Percentiles rank a stretch among this genome's conserved stretches.
These are phyloP conservation scores for Tricholaema leucomelas DNA, from an alignment of 2,113 vertebrate species.

Conservation along the genomic window DNA sequence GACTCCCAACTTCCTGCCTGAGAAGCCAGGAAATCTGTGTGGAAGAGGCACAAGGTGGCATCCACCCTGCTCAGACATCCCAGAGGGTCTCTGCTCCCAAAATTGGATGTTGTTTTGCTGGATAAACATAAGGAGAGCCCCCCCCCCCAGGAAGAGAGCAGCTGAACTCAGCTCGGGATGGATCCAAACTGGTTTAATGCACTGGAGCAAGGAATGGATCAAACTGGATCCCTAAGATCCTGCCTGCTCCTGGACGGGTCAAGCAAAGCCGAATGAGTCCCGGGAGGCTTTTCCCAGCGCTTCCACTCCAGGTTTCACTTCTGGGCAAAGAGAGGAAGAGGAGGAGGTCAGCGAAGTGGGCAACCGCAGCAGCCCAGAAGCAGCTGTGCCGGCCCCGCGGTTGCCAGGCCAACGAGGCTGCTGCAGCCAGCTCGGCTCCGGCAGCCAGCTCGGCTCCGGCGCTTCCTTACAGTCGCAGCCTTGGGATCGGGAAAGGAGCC, in stretches of 20 bases:
- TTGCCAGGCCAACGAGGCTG: background rate
- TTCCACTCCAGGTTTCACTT: background rate
- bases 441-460: background rate
- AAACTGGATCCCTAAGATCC: background rate
- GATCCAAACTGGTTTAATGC: background rate
- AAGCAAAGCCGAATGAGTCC: background rate
- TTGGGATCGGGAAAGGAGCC: background rate
- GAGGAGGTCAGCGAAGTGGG: background rate
- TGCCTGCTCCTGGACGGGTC: background rate
- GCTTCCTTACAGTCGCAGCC: background rate
- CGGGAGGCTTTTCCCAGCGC: background rate
- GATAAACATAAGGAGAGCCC: background rate
- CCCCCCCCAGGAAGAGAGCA: background rate
- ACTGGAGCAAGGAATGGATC: background rate
- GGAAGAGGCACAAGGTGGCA: fast-evolving
- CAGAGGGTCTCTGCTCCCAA: background rate
- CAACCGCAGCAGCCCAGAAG: background rate
- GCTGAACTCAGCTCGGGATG: background rate
- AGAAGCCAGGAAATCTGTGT: background rate
- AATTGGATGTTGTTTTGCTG: background rate
- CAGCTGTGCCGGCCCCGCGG: background rate
- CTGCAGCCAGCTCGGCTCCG: background rate
- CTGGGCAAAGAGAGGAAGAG: background rate
- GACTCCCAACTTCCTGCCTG: background rate
- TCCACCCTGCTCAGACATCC: fast-evolving